These are phyloP conservation scores for Meleagris gallopavo DNA, from an alignment of 2,113 vertebrate species.

Conservation along the genomic window DNA sequence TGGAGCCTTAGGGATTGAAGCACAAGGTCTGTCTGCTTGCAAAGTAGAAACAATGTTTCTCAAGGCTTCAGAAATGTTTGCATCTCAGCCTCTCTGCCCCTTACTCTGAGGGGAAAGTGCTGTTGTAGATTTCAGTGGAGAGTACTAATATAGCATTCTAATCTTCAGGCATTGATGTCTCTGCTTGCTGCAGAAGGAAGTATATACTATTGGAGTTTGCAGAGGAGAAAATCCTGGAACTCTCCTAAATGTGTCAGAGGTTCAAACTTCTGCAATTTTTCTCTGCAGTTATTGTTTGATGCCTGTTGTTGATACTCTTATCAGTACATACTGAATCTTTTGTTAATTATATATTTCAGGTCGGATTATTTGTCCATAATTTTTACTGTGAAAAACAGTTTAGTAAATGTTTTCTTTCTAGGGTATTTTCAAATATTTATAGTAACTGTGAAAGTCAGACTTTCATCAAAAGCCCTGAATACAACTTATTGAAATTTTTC, in stretches of 20 bases:
- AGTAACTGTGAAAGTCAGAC: neutral
- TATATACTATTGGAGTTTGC: neutral
- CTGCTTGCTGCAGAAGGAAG: neutral
- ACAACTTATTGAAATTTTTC: neutral
- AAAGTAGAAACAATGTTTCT: constrained; percentile 26
- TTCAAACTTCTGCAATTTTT: neutral
- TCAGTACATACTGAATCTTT: neutral
- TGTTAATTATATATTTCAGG: neutral
- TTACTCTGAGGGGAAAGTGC: neutral
- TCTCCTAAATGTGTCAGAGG: neutral
- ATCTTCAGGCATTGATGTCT: neutral
- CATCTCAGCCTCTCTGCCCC: neutral
- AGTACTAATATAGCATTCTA: neutral
- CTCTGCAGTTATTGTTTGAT: neutral
- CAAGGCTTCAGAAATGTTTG: neutral
- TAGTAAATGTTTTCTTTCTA: neutral
- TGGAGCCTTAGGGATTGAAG: neutral
- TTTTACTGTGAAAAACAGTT: too few relatives aligned
- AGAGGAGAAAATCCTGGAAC: neutral
- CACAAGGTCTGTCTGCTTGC: neutral
- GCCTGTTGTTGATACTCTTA: neutral
- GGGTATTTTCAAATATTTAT: neutral
- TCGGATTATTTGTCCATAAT: neutral
- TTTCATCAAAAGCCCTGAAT: neutral
- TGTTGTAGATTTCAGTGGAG: neutral